These are phyloP conservation scores for Heliothis peltigera DNA, from an alignment of 2,888 invertebrate genomes.

Conservation along the genomic window DNA sequence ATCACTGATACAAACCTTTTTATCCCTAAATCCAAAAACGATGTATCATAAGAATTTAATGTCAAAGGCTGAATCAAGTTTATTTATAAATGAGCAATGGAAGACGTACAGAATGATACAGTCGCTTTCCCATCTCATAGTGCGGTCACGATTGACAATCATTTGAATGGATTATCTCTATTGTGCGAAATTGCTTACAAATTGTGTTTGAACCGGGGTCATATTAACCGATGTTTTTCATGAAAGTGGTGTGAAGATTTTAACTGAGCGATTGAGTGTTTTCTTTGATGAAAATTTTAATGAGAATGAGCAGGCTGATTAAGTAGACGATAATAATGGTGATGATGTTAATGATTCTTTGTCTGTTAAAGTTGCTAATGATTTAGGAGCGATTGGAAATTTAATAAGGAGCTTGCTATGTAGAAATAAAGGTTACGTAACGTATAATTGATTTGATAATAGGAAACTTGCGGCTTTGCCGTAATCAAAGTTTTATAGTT, in stretches of 20 bases:
- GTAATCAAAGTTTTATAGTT: neutral
- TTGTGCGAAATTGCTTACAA: constrained; percentile 54
- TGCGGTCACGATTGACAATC: constrained; percentile 38
- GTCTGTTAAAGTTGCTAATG: neutral
- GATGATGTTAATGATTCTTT: neutral
- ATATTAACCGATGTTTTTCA: constrained; percentile 29
- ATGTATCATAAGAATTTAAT: neutral
- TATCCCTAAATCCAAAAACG: neutral
- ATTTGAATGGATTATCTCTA: constrained; percentile 47
- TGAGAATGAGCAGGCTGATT: constrained; percentile 1
- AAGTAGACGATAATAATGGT: neutral
- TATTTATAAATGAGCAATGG: constrained; percentile 21
- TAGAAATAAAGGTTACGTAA: neutral
- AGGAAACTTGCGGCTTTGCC: neutral
- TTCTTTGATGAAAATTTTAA: constrained; percentile 17
- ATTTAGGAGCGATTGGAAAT: neutral
- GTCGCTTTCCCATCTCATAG: neutral
- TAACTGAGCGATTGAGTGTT: constrained; percentile 24
- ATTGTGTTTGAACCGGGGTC: constrained; percentile 48
- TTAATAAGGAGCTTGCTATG: neutral
- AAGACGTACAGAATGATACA: neutral
- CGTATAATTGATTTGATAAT: neutral
- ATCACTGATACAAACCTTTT: neutral
- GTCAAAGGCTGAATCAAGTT: neutral
- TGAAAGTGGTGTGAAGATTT: constrained; percentile 1